Percentiles rank a stretch among this genome's conserved stretches.
These are phyloP conservation scores for Psittacula cyanocephala DNA, from an alignment of 2,113 vertebrate genomes.

Conservation along the genomic window DNA sequence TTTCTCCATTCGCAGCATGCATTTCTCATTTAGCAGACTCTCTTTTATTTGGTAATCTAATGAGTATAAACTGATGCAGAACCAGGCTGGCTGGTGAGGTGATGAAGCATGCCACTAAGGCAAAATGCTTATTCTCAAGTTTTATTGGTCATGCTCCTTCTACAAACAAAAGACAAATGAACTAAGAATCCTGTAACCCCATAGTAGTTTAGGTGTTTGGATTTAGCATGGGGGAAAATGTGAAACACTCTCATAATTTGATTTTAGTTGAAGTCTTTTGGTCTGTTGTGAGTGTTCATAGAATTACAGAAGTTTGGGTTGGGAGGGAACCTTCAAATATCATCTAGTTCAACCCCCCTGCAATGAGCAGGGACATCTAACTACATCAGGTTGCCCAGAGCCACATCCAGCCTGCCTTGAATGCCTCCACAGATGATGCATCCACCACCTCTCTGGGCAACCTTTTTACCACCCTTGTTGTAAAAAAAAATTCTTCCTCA, in stretches of 20 bases:
- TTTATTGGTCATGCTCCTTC: neutral
- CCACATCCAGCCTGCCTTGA: neutral
- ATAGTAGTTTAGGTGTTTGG: neutral
- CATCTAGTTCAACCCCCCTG: neutral
- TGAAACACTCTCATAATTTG: neutral
- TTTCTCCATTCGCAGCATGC: neutral
- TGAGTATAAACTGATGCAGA: neutral
- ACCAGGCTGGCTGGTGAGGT: neutral
- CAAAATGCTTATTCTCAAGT: neutral
- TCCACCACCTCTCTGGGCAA: neutral
- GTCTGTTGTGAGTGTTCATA: neutral
- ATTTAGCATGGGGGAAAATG: neutral
- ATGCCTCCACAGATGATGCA: neutral
- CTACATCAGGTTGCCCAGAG: neutral
- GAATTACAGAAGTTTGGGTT: neutral
- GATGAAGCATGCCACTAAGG: neutral
- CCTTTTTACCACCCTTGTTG: neutral
- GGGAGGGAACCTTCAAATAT: neutral
- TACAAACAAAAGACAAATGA: neutral
- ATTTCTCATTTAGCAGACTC: neutral
- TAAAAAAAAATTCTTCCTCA: neutral
- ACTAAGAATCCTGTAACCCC: neutral
- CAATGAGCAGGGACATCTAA: neutral
- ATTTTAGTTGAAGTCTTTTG: neutral
- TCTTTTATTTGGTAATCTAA: neutral